Conservation (phyloP, 1,140 invertebrate species). For the Manduca sexta region DNA sequence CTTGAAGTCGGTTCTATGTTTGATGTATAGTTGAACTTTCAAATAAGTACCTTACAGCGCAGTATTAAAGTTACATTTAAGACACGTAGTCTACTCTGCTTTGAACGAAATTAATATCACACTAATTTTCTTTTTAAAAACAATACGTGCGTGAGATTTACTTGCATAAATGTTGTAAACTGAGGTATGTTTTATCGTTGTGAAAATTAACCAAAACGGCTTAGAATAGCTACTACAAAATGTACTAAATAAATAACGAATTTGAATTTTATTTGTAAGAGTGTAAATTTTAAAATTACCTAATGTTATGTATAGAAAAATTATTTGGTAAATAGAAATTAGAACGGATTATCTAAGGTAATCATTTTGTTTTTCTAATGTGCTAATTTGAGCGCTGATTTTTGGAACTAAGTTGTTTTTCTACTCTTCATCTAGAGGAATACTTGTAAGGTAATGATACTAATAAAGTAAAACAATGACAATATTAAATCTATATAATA, state of each 20-base stretch:
- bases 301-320: conserved; percentile 25
- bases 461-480: conserved; percentile 66
- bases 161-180: too few relatives aligned
- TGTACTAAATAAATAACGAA: conserved; percentile 25
- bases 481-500: conserved; percentile 55
- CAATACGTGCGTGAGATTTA: too few relatives aligned
- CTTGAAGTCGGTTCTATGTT: conserved; percentile 6
- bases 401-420: conserved; percentile 18
- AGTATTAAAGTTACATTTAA: not conserved
- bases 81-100: too few relatives aligned
- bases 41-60: conserved; percentile 1
- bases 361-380: conserved; percentile 9
- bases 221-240: conserved; percentile 15
- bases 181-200: too few relatives aligned
- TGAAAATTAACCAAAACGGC: conserved; percentile 1
- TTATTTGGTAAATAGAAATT: conserved; percentile 18
- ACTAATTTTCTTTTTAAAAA: too few relatives aligned
- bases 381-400: not conserved
- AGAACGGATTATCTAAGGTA: conserved; percentile 13
- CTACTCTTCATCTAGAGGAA: conserved; percentile 43
- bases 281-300: conserved; percentile 25
- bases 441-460: conserved; percentile 62
- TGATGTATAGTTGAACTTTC: conserved; percentile 4
- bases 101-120: too few relatives aligned
- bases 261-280: conserved; percentile 30